These are phyloP conservation scores for Microcebus murinus DNA, from an alignment of 2,113 vertebrate genomes.

Conservation along the genomic window DNA sequence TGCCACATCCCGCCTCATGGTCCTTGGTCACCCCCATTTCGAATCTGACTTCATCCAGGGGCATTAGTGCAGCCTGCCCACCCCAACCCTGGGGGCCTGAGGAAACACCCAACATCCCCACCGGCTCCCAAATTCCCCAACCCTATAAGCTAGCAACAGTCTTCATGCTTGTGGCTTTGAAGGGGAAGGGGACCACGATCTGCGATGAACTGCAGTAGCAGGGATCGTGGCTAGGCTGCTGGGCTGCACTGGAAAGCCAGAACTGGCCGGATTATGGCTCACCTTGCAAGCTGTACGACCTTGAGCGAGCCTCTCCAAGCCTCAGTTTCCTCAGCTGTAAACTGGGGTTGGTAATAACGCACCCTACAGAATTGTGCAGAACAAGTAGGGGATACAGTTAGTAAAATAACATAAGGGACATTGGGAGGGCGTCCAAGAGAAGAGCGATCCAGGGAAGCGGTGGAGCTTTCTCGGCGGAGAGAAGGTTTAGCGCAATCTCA, in stretches of 20 bases:
- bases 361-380: neutral
- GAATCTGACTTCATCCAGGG: neutral
- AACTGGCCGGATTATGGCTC: neutral
- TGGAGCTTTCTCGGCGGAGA: neutral
- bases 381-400: neutral
- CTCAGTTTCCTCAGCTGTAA: slow-evolving; percentile 45
- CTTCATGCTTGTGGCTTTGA: neutral
- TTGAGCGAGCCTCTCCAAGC: neutral
- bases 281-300: neutral
- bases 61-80: neutral
- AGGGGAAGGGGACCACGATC: neutral
- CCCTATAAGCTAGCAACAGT: neutral
- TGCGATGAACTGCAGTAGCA: neutral
- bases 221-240: neutral
- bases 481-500: neutral
- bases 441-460: neutral
- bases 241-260: neutral
- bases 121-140: neutral
- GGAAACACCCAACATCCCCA: neutral
- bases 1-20: neutral
- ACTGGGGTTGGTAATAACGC: neutral
- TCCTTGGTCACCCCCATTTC: neutral
- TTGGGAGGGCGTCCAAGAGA: neutral
- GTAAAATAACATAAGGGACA: neutral
- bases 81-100: neutral